Percentiles rank a stretch among this genome's conserved stretches.
Conservation (phyloP, 37 sponge, comb jelly and placozoan species). For the Geodia barretti region DNA sequence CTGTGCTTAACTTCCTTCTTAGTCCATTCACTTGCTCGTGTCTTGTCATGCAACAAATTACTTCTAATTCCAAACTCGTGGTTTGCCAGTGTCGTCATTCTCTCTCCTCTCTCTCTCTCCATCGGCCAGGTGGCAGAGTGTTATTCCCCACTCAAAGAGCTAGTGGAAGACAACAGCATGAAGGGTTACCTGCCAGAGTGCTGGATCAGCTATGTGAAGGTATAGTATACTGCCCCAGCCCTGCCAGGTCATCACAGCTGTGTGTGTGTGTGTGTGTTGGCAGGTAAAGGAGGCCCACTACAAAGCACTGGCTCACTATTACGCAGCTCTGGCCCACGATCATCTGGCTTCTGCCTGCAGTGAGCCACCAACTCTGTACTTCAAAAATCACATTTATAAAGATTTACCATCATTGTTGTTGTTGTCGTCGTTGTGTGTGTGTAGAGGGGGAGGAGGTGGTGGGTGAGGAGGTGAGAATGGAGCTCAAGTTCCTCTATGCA, state of each 20-base stretch:
- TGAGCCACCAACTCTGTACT: conserved; percentile 6
- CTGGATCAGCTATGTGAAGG: conserved; percentile 55
- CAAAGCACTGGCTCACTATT: conserved; percentile 65
- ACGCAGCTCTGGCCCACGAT: conserved; percentile 50
- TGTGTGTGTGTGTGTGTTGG: not conserved
- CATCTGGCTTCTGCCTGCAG: conserved; percentile 23
- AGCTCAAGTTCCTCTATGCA: conserved; percentile 51
- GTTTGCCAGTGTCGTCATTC: too few relatives aligned
- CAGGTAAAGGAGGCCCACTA: conserved; percentile 71
- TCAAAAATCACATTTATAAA: too few relatives aligned
- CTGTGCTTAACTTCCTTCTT: too few relatives aligned
- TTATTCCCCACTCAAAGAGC: conserved; percentile 51
- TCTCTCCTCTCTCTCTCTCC: too few relatives aligned
- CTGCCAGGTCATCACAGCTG: not conserved
- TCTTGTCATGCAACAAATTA: too few relatives aligned
- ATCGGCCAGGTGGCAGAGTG: conserved; percentile 52
- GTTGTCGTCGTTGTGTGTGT: too few relatives aligned
- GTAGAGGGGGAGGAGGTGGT: conserved; percentile 14
- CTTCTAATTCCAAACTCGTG: too few relatives aligned
- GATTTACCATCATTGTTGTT: not conserved
- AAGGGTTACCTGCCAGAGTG: conserved; percentile 58
- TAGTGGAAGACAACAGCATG: conserved; percentile 34
- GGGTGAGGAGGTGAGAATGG: conserved; percentile 43
- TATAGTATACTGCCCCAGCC: not conserved
- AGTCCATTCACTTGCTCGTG: too few relatives aligned